Evolutionary conservation across 1,140 invertebrate species (phyloP), one percentile per base, ranked within the genome.

Genomic region (Dreissena rostriformis): DNA sequence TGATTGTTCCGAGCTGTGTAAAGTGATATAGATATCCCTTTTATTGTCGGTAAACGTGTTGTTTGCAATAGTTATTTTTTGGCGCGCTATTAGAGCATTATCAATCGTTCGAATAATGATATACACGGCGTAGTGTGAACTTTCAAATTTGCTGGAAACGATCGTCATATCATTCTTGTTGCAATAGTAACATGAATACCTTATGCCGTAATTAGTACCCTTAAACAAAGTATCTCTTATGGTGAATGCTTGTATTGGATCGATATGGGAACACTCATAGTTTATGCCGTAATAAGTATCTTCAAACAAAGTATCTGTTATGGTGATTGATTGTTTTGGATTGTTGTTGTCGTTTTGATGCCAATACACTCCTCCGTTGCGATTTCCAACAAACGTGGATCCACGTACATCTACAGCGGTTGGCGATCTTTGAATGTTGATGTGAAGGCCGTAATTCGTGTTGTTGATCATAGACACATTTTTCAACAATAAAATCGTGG

Each of bases 381-480:
- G 10, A 26, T 74, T 74, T 2, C 24, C 22, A 19, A 57, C 57
- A 74, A 74, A 61, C 7, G 1, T 57, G 8, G 53, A 74, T 55
- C 57, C 26, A 11, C 15, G 22, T 8, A 74, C 57, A 26, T 61
- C 29, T 39, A 74, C 14, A 28, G 5, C 57, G 26, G 8, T 74
- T 15, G 57, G 22, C 22, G 28, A 39, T 12, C 6, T 6, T n/a
- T n/a, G n/a, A 15, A 55, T 7, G 10, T 8, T 52, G 8, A 8
- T 19, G 6, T 26, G n/a, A 24, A 74, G 10, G 6, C 72, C 72
- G 26, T 53, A 26, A 14, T 61, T 55, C 2, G n/a, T 26, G 22
- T 74, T 74, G 17, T 74, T 74, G 72, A 12, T 74, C 1, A 61
- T 29, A 24, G n/a, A 55, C 15, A 15, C 22, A 19, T 74, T 74